Conservation (phyloP, 2,797 vertebrate species). For the Chloroceryle amazona region DNA sequence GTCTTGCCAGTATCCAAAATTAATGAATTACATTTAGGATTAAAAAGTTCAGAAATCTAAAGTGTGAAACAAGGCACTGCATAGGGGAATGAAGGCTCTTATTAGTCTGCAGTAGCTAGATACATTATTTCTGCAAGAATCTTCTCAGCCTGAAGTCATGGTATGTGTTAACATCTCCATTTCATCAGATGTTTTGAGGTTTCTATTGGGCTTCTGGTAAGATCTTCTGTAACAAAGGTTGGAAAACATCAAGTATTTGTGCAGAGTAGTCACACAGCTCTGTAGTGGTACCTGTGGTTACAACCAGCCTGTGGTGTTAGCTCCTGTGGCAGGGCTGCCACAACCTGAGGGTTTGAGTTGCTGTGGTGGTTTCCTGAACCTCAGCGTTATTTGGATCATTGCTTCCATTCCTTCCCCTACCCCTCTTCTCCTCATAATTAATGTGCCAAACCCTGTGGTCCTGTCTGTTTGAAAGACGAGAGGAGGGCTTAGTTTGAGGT, state of each 20-base stretch:
- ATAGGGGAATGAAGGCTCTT: background rate
- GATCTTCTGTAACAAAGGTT: background rate
- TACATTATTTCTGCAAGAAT: background rate
- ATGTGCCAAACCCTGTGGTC: background rate
- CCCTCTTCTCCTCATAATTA: background rate
- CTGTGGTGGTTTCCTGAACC: background rate
- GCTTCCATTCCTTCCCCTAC: background rate
- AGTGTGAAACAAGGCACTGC: background rate
- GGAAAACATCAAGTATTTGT: background rate
- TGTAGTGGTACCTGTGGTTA: background rate
- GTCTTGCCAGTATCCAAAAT: background rate
- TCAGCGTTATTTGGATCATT: background rate
- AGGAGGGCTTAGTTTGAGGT: background rate
- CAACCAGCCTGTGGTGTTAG: fast-evolving
- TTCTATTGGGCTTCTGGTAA: background rate
- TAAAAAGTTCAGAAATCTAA: background rate
- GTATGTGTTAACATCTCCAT: background rate
- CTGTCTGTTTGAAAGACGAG: background rate
- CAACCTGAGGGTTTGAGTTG: background rate
- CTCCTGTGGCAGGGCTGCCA: background rate
- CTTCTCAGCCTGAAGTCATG: background rate
- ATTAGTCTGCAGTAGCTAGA: fast-evolving
- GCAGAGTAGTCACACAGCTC: background rate
- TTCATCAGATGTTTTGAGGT: background rate
- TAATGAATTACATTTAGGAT: background rate